These are phyloP conservation scores for Apotomis capreana DNA, from an alignment of 2,888 invertebrate species.

Conservation along the genomic window DNA sequence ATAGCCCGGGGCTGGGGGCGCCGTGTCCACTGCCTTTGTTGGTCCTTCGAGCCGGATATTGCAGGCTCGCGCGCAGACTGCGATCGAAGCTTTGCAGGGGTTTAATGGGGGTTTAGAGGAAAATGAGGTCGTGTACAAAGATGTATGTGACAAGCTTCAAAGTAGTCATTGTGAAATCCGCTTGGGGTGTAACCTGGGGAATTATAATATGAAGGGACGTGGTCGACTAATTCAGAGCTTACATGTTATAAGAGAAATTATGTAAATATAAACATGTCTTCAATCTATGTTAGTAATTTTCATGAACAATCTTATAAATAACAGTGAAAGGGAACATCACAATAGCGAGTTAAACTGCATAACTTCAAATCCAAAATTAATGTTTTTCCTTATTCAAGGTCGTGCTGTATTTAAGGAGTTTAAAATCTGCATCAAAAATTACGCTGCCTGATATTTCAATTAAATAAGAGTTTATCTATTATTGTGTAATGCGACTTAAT, in stretches of 20 bases:
- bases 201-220: neutral
- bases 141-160: neutral
- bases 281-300: no score
- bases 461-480: no score
- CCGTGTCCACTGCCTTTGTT: conserved; percentile 34
- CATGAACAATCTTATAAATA: no score
- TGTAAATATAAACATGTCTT: no score
- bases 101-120: conserved; percentile 5
- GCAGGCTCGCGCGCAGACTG: conserved; percentile 22
- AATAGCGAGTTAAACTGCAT: no score
- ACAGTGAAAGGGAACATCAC: no score
- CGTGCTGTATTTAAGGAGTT: no score
- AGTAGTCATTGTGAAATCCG: neutral
- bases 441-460: no score
- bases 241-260: neutral
- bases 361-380: no score
- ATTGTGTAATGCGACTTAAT: neutral
- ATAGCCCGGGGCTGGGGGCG: conserved; percentile 46
- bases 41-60: conserved; percentile 49
- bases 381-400: no score
- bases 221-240: neutral
- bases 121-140: conserved; percentile 10
- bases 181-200: neutral
- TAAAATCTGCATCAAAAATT: no score
- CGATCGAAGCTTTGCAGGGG: conserved; percentile 10